These are phyloP conservation scores for Pygoscelis adeliae DNA, from an alignment of 2,113 vertebrate genomes.

Conservation along the genomic window DNA sequence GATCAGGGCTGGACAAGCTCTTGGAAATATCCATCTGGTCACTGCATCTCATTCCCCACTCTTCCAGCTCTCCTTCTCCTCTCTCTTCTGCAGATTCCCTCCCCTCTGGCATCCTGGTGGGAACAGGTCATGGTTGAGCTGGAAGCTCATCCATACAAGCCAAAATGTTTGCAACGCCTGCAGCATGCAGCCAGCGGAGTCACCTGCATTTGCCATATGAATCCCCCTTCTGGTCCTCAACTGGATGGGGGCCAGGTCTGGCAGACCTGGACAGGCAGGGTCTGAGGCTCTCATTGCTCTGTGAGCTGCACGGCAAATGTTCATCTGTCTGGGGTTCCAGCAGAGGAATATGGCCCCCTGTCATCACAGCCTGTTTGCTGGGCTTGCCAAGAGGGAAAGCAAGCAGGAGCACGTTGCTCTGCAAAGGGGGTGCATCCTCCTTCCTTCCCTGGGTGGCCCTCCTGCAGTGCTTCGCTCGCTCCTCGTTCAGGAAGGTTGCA, in stretches of 20 bases:
- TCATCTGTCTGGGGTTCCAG: background rate
- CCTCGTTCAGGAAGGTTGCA: background rate
- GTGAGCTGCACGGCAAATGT: background rate
- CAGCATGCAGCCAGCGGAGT: background rate
- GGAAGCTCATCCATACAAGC: background rate
- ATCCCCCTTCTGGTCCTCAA: background rate
- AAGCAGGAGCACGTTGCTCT: background rate
- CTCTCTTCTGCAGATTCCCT: background rate
- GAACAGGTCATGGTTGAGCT: background rate
- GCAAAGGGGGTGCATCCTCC: background rate
- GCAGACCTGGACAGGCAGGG: background rate
- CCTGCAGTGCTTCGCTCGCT: background rate
- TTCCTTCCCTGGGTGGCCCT: background rate
- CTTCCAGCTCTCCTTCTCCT: background rate
- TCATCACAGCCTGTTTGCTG: background rate
- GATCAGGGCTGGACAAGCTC: background rate
- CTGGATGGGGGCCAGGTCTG: background rate
- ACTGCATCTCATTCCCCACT: background rate
- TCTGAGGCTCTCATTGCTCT: background rate
- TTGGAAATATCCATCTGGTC: background rate
- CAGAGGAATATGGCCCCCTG: background rate
- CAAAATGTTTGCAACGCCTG: background rate
- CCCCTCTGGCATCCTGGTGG: background rate
- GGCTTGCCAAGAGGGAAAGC: background rate
- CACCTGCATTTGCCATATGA: background rate